Base-by-base conservation (phyloP, 2,888 invertebrate genomes). In the Sericinus montela region DNA sequence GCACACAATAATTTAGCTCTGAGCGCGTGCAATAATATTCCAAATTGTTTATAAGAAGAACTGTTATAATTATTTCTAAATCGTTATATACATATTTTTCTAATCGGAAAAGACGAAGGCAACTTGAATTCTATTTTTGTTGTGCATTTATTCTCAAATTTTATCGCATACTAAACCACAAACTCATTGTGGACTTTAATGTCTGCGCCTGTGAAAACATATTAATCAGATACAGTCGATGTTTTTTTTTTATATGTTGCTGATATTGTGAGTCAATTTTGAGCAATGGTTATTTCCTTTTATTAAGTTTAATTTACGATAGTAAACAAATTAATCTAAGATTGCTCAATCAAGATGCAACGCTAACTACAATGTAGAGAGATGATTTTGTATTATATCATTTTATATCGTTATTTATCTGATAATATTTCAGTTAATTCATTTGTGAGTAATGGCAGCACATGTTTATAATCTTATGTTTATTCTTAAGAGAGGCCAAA, bases 401-500 rank as follows among this genome's bases (percentile, higher is more conserved):
- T 76, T 77, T 83, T 80, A 71, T 80, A 81, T 79, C 64, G 72
- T 77, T 80, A 79, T 85, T 82, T 84, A 81, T 83, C 76, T 79
- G 78, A 82, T n/a, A n/a, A n/a, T 82, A 73, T 80, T 79, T 82
- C 77, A 77, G 77, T 81, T 81, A 74, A 74, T 82, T 80, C 68
- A 70, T 81, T 85, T 86, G 83, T 83, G 84, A 87, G 83, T 83
- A 75, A 82, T 76, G 88, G 87, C 88, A 87, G 86, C 85, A 84
- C 84, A 88, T 87, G 84, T 84, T 25, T 87, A 62, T 60, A 85
- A 79, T 79, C 79, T 78, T 87, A 82, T 77, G 80, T 85, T 86
- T 75, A 85, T 82, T 84, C 74, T 79, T 85, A 87, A 83, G 84
- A 86, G 83, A 87, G 87, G 88, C 88, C 88, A 88, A 88, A 88